Evolutionary conservation across 2,888 invertebrate species (phyloP), one percentile per base, ranked within the genome.

Genomic region (Acanthosepion esculentum): DNA sequence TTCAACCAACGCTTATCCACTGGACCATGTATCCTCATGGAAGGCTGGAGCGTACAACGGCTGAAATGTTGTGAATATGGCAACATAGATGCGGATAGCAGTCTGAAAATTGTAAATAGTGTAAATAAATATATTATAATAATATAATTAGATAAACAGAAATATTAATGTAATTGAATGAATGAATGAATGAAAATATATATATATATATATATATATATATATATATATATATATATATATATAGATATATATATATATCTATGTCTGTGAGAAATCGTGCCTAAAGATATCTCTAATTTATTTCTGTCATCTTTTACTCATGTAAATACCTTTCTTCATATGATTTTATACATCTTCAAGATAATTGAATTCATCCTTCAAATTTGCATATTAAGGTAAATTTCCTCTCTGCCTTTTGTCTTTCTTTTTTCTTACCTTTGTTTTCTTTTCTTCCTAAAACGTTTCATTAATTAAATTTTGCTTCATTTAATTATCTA

Each of bases 401-500:
- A 78, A 78, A 78, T 78, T 78, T 78, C 18, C 15, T 78, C 15
- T 78, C n/a, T 33, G 20, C 23, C 6, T 59, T 59, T 23, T n/a
- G 4, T n/a, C 2, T 78, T 33, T n/a, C 15, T 78, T 15, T 78
- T 78, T n/a, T 78, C n/a, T n/a, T 15, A n/a, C 0, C 15, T n/a
- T n/a, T n/a, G n/a, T 59, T n/a, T n/a, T n/a, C 10, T n/a, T 33
- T 33, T 78, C 23, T 33, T 15, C 15, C n/a, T 78, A 33, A 78
- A 78, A 78, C 18, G 33, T 33, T 78, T 78, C 78, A 3, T 78
- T 78, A 78, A 78, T 78, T 10, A n/a, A 78, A 78, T 78, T 78
- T 78, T 78, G 78, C 78, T 78, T n/a, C n/a, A 78, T 78, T 78
- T 78, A 78, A 78, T 78, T 78, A 78, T 78, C 15, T 78, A 78